A percentile compares a stretch with the other conserved stretches of the same genome.
These are phyloP conservation scores for Cepphus grylle DNA, from an alignment of 2,113 vertebrate genomes.

Conservation along the genomic window DNA sequence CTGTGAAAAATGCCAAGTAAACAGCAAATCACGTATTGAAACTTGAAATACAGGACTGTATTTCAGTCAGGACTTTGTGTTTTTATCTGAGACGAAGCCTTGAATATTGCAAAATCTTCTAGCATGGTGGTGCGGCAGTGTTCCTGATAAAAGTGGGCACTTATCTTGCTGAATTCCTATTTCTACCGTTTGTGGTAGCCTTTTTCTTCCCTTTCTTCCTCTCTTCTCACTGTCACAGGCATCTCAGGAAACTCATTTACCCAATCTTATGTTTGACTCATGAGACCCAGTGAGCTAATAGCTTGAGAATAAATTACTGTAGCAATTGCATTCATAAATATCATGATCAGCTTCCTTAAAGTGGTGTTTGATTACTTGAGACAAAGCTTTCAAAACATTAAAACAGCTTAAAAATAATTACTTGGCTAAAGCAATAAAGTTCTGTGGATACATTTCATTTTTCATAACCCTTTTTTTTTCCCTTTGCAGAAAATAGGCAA, in stretches of 20 bases:
- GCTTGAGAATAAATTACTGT: slow-evolving; percentile 13
- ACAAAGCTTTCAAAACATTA: slow-evolving; percentile 32
- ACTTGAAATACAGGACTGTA: neutral
- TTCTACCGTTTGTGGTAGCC: neutral
- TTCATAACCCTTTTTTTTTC: neutral
- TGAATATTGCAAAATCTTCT: neutral
- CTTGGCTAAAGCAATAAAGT: neutral
- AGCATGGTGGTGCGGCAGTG: neutral
- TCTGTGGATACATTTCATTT: neutral
- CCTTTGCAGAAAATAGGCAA: slow-evolving; percentile 8
- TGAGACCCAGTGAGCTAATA: neutral
- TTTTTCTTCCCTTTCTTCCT: neutral
- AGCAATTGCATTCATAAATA: slow-evolving; percentile 4
- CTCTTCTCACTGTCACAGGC: neutral
- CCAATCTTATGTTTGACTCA: neutral
- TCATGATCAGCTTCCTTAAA: neutral
- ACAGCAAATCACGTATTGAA: neutral
- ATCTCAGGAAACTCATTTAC: neutral
- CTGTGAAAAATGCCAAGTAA: neutral
- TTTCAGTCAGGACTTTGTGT: neutral
- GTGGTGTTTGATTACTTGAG: slow-evolving; percentile 9
- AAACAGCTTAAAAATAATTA: slow-evolving; percentile 16
- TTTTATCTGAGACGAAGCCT: neutral
- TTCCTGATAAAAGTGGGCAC: neutral
- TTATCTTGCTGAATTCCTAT: neutral